These are phyloP conservation scores for Drosophila phalerata DNA, from an alignment of 2,888 invertebrate species.

Conservation along the genomic window DNA sequence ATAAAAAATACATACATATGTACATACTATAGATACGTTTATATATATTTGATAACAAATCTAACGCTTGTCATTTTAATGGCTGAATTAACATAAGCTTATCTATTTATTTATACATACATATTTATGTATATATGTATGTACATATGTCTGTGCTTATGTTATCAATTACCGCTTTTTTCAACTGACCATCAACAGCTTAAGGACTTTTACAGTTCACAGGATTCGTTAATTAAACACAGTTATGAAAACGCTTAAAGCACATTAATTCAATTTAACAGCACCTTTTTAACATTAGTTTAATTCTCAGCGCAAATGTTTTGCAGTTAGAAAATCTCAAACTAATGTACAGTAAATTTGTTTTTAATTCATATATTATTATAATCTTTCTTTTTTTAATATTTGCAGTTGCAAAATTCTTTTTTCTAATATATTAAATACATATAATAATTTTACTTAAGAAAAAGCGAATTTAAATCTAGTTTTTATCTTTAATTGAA, in stretches of 20 bases:
- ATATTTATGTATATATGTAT: neutral
- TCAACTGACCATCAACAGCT: conserved; percentile 6
- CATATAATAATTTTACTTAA: neutral
- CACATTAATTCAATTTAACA: neutral
- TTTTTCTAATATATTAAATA: no score
- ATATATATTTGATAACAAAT: conserved; percentile 1
- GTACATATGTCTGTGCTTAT: neutral
- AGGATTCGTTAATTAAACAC: neutral
- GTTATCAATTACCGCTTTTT: conserved; percentile 4
- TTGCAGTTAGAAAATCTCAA: neutral
- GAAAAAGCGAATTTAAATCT: neutral
- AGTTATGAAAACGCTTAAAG: neutral
- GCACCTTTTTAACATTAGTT: neutral
- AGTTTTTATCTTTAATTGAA: neutral
- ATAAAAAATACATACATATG: conserved; percentile 7
- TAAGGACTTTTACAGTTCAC: neutral
- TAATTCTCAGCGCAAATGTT: neutral
- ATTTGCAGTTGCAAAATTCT: no score
- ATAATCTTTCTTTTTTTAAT: neutral
- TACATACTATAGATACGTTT: neutral
- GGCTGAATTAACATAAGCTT: conserved; percentile 23
- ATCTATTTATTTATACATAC: neutral
- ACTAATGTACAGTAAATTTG: no score
- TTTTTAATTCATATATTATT: neutral
- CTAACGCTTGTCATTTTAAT: conserved; percentile 31